Conservation (phyloP, 2,113 vertebrate genomes). For the Lophochroa leadbeateri region DNA sequence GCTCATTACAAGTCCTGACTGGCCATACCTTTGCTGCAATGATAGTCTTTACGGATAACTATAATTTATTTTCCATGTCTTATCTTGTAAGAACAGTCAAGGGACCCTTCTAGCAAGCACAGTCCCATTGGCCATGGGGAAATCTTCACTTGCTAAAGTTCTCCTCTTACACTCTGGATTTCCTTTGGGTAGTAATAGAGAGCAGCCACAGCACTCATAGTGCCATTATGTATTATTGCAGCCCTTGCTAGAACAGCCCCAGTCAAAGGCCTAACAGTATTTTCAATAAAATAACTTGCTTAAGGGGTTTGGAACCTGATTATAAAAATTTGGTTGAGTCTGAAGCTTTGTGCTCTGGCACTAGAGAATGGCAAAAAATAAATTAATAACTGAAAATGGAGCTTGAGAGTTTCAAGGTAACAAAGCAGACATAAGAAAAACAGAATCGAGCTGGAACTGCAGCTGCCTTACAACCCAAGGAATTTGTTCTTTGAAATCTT, state of each 20-base stretch:
- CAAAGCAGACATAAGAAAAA: not conserved
- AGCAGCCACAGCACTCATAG: not conserved
- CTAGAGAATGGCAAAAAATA: not conserved
- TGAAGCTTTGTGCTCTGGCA: not conserved
- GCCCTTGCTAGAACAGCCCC: not conserved
- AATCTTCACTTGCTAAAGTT: not conserved
- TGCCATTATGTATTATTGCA: not conserved
- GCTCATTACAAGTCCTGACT: not conserved
- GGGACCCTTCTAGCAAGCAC: not conserved
- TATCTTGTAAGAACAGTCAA: not conserved
- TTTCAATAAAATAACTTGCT: not conserved
- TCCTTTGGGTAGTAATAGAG: not conserved
- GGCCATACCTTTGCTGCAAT: not conserved
- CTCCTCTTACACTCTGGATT: not conserved
- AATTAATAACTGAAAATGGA: not conserved
- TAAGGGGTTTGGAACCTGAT: not conserved
- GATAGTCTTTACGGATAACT: not conserved
- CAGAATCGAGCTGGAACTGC: not conserved
- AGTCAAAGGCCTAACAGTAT: not conserved
- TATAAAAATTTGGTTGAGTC: not conserved
- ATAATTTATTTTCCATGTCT: not conserved
- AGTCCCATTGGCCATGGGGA: not conserved
- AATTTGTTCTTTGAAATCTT: not conserved
- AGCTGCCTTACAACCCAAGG: not conserved
- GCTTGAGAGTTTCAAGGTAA: not conserved